Conservation (phyloP, 1,140 invertebrate genomes). For the Platyscapa corneri region DNA sequence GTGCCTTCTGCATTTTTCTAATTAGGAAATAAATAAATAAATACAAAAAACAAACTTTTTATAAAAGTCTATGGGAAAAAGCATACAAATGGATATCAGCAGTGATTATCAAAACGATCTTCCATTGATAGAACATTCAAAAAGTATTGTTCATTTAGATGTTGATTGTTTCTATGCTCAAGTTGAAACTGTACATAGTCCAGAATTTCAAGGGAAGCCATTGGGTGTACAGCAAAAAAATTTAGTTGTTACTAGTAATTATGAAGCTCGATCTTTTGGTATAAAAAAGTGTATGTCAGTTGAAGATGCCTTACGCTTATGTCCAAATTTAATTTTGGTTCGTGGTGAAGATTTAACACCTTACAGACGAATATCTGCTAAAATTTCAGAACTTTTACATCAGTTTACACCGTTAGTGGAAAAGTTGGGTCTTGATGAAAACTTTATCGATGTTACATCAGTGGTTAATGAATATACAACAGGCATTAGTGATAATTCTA, state of each 20-base stretch:
- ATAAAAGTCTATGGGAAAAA: conserved; percentile 49
- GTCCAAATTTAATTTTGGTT: conserved; percentile 81
- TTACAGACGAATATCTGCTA: conserved; percentile 82
- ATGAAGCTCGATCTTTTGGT: conserved; percentile 82
- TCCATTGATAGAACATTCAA: conserved; percentile 71
- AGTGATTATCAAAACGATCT: conserved; percentile 63
- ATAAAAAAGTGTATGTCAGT: conserved; percentile 84
- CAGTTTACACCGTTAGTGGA: conserved; percentile 82
- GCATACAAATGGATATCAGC: conserved; percentile 65
- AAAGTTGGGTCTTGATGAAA: conserved; percentile 87
- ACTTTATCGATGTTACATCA: conserved; percentile 84
- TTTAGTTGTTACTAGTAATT: conserved; percentile 87
- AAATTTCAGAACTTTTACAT: conserved; percentile 80
- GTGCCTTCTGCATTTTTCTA: conserved; percentile 30
- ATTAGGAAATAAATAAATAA: conserved; percentile 17
- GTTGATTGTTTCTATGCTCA: conserved; percentile 90
- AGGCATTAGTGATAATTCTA: conserved; percentile 50
- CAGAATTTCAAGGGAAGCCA: conserved; percentile 78
- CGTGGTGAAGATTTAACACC: conserved; percentile 85
- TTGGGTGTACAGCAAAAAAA: conserved; percentile 87
- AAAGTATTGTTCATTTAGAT: conserved; percentile 84
- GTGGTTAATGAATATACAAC: conserved; percentile 75
- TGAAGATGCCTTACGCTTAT: conserved; percentile 79
- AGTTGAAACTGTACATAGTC: conserved; percentile 84
- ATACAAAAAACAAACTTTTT: conserved; percentile 10